phyloP scores from a whole-genome alignment of 2,888 invertebrate genomes.

The Sarcophaga caerulescens region DNA sequence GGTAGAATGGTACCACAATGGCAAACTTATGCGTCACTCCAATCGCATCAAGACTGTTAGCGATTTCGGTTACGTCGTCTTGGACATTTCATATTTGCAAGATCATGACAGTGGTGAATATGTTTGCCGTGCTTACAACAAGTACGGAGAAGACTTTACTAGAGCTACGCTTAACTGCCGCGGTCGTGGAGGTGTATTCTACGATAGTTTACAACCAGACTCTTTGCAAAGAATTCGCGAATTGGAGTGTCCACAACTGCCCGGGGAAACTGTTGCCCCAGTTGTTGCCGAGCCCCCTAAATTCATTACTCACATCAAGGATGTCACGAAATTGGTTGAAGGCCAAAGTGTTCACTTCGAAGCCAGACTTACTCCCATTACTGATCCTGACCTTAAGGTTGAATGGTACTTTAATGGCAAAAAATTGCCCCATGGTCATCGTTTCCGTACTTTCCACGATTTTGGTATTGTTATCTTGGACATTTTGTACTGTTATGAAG shows the following conservation, averaged over 20 bases:
- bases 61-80: conserved; percentile 96
- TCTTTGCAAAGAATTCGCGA: conserved; percentile 93
- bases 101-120: conserved; percentile 96
- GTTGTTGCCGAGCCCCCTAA: conserved; percentile 92
- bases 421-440: conserved; percentile 95
- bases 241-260: conserved; percentile 85
- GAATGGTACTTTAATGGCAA: conserved; percentile 98
- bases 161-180: conserved; percentile 92
- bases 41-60: conserved; percentile 96
- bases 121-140: conserved; percentile 94
- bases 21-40: conserved; percentile 92
- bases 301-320: conserved; percentile 93
- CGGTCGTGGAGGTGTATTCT: conserved; percentile 92
- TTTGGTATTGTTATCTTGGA: conserved; percentile 98
- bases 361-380: conserved; percentile 95
- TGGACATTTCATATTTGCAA: conserved; percentile 97
- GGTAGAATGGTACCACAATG: conserved; percentile 98
- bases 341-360: conserved; percentile 97
- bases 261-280: conserved; percentile 83
- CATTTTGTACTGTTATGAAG: conserved; percentile 97
- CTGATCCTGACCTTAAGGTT: conserved; percentile 95
- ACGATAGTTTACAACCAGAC: conserved; percentile 94
- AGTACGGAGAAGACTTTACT: conserved; percentile 94
- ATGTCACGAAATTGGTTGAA: conserved; percentile 93
- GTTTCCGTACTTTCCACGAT: conserved; percentile 98